These are phyloP conservation scores for Neoaliturus tenellus DNA, from an alignment of 2,888 invertebrate genomes.

Conservation along the genomic window DNA sequence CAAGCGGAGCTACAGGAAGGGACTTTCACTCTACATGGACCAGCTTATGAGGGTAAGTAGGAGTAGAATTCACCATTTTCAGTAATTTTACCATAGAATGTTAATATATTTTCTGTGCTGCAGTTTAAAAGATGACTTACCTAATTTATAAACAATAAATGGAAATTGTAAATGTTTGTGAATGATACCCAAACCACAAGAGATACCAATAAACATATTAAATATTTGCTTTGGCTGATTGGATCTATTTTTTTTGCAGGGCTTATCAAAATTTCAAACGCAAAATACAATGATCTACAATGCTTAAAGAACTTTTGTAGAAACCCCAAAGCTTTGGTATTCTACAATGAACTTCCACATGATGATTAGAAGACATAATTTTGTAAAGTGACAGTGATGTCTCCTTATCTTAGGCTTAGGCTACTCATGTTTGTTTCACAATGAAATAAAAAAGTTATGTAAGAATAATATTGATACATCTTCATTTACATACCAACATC, in stretches of 20 bases:
- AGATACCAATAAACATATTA: background rate
- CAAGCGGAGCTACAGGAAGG: background rate
- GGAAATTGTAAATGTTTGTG: background rate
- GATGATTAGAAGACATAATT: background rate
- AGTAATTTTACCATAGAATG: background rate
- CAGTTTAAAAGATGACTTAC: no score
- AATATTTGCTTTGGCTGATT: no score
- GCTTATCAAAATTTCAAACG: background rate
- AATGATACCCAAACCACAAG: background rate
- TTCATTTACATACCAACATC: no score
- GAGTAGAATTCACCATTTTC: no score
- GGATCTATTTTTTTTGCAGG: background rate
- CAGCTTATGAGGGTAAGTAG: constrained; percentile 29
- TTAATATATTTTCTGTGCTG: no score
- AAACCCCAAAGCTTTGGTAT: background rate
- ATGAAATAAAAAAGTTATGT: no score
- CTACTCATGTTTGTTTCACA: no score
- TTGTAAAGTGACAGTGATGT: background rate
- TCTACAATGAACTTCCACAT: background rate
- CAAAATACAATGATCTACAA: constrained; percentile 1
- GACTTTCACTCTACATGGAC: background rate
- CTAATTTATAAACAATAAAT: background rate
- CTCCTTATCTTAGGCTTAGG: no score
- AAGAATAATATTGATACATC: no score
- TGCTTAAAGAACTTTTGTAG: background rate